These are phyloP conservation scores for Limonius californicus DNA, from an alignment of 1,140 invertebrate species.

Conservation along the genomic window DNA sequence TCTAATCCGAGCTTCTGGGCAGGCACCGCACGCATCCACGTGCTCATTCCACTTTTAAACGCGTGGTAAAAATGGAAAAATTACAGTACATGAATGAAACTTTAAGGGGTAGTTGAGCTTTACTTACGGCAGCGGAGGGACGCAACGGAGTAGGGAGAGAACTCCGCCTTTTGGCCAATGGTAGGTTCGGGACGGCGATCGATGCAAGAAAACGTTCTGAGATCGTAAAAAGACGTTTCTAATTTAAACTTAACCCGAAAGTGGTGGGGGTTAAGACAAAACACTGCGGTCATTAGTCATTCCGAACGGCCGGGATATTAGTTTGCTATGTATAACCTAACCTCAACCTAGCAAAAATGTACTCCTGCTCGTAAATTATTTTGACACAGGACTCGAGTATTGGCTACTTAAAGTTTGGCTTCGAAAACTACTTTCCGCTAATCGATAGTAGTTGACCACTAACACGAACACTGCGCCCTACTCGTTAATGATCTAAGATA, in stretches of 20 bases:
- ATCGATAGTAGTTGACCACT: conserved; percentile 14
- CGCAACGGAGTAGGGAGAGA: conserved; percentile 31
- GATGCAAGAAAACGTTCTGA: conserved; percentile 48
- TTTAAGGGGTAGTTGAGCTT: conserved; percentile 28
- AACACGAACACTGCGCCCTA: neutral
- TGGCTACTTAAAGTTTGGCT: conserved; percentile 33
- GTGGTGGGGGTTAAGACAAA: conserved; percentile 43
- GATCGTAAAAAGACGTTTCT: conserved; percentile 48
- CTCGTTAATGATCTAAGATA: conserved; percentile 12
- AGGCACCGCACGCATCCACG: neutral
- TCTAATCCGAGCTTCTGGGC: neutral
- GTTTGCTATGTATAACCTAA: conserved; percentile 44
- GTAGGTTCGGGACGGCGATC: conserved; percentile 32
- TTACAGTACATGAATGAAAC: conserved; percentile 41
- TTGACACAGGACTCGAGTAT: conserved; percentile 42
- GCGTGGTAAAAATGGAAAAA: conserved; percentile 16
- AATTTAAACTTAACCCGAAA: conserved; percentile 39
- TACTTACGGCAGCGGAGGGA: conserved; percentile 31
- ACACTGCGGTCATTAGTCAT: conserved; percentile 47
- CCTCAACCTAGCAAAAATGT: conserved; percentile 44
- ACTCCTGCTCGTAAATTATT: conserved; percentile 46
- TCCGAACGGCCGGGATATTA: conserved; percentile 43
- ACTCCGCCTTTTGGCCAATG: conserved; percentile 45
- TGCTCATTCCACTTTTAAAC: neutral
- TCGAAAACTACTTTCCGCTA: conserved; percentile 34